phyloP scores from a whole-genome alignment of 2,888 invertebrate species.

The Chrysotoxum bicinctum region DNA sequence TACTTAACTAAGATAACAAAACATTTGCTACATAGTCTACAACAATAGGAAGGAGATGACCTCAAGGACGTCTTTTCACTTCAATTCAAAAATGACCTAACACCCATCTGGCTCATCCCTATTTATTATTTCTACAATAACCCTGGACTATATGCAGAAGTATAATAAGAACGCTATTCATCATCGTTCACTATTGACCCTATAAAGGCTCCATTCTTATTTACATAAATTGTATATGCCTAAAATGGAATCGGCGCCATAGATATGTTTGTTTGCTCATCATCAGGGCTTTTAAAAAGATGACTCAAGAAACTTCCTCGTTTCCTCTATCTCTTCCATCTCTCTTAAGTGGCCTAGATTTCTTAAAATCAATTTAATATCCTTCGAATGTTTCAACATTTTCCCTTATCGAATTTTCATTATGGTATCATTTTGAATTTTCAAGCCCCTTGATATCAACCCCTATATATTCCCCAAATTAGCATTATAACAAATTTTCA shows the following conservation, averaged over 20 bases:
- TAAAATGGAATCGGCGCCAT: constrained; percentile 7
- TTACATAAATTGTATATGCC: constrained; percentile 7
- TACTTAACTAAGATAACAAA: not conserved
- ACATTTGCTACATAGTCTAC: not conserved
- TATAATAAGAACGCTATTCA: not conserved
- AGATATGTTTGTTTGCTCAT: not conserved
- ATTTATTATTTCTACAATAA: not conserved
- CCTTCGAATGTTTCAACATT: not conserved
- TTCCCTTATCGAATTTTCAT: not conserved
- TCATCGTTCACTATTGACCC: constrained; percentile 8
- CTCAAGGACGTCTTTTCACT: not conserved
- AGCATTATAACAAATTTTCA: constrained; percentile 22
- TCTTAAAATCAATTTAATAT: constrained; percentile 8
- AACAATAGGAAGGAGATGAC: not conserved
- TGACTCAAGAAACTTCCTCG: not conserved
- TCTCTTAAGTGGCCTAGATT: not conserved
- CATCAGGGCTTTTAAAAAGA: not conserved
- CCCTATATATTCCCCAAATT: not conserved
- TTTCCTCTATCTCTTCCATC: not conserved
- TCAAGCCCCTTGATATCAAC: not conserved
- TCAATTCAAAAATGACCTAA: not conserved
- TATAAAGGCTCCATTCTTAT: not conserved
- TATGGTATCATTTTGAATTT: not conserved
- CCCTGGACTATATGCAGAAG: not conserved
- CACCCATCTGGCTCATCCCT: not conserved